Base-by-base conservation (phyloP, 2,797 vertebrate species). In the Sebastes hubbsi region DNA sequence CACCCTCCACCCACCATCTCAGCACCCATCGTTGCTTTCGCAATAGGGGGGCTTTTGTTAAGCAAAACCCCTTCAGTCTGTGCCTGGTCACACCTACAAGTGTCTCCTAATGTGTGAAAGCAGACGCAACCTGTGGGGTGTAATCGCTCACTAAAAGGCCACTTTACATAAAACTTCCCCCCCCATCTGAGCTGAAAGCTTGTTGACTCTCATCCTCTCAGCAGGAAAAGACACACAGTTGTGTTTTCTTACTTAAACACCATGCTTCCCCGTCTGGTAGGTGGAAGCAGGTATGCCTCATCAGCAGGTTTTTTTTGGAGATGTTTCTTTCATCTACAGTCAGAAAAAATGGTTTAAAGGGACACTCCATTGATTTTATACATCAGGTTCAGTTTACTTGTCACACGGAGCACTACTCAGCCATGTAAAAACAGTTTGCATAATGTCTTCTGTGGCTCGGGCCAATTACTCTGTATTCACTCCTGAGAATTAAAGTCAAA, bases 51-150 rank as follows among this genome's bases (percentile, higher is more conserved):
- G n/a, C 79, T 70, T 85, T 92, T 91, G 87, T 92, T 74, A 89
- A 30, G 49, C 83, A 87, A 83, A 88, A 67, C 6, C 25, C 0
- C 24, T 63, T 4, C 46, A 61, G 70, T 84, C 82, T 89, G 64
- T 25, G 27, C 2, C 38, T 6, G 75, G 70, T 89, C 85, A 92
- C 91, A 91, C 90, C 87, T 91, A 67, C 69, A 56, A 87, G 71
- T 52, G 78, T 85, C 82, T 84, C 63, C 80, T 91, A 90, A 91
- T 88, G 89, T 83, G 89, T 88, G 83, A 91, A 85, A 89, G 64
- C 77, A 86, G 84, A 89, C 89, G 22, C 86, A 42, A 69, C 46
- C 81, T 56, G 56, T 42, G 22, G 75, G 59, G 72, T 25, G 68
- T n/a, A 4, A 86, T 71, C 30, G 18, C 70, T 30, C 69, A 42